Evolutionary conservation across 1,140 invertebrate species (phyloP), one percentile per base, ranked within the genome.

Genomic region (Maniola jurtina): DNA sequence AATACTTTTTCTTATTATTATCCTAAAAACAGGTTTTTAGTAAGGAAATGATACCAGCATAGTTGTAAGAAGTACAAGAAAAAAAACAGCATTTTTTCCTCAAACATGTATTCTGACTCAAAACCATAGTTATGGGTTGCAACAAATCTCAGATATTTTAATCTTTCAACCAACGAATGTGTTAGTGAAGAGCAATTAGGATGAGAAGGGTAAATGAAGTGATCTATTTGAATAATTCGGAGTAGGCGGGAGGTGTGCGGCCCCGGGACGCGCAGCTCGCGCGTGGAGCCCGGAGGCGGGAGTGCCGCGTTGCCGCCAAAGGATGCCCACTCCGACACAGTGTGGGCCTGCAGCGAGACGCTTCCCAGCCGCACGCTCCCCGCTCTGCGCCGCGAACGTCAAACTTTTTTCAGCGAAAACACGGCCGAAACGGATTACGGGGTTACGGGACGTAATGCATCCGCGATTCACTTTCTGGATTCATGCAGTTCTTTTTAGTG

Each of bases 261-360:
- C 68, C 68, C 72, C 71, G 76, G 79, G 73, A 71, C 68, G 77
- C 68, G 73, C 78, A 9, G 42, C 60, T 74, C 62, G 66, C 72
- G 76, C 68, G 71, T 75, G 72, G 63, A 72, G 66, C 69, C 64
- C 72, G 71, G 70, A 76, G 77, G 77, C 82, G 77, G 76, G 75
- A 75, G 75, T 69, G 61, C 58, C 63, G 48, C 38, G 73, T 72
- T 70, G 61, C 59, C 63, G 55, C 54, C 70, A 59, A 73, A 81
- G 80, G 81, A 83, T 81, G 81, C 71, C 79, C 83, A 83, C 84
- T 87, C 78, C 70, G 71, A 77, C 60, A 72, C 72, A 73, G 76
- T 75, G 75, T 75, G 72, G 74, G 67, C 70, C 58, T 79, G 82
- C 64, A 75, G 77, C 72, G 80, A 78, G 82, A 83, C 83, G 85